Percentiles rank a stretch among this genome's conserved stretches.
Evolutionary conservation across 2,888 invertebrate species (phyloP).

Genomic region (Cephus sareptanus): DNA sequence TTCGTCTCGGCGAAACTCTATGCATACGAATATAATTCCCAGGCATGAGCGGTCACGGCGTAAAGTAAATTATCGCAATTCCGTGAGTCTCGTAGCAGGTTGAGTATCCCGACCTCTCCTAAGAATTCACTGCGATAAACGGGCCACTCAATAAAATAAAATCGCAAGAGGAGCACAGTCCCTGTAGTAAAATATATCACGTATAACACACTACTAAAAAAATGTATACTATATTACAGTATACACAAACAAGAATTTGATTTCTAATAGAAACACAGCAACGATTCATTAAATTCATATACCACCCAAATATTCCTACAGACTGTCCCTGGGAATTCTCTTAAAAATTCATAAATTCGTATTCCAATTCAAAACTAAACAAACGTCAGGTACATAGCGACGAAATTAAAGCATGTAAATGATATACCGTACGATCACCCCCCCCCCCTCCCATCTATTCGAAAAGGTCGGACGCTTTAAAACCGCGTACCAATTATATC

Average conservation of each 20-base stretch:
- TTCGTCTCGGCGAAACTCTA: conserved; percentile 1
- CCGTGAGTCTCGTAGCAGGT: not conserved
- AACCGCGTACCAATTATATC: not conserved
- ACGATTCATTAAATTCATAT: not conserved
- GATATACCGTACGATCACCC: not conserved
- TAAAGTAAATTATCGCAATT: not conserved
- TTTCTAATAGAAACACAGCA: not conserved
- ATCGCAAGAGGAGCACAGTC: not conserved
- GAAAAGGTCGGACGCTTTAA: not conserved
- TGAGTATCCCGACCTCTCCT: not conserved
- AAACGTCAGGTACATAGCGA: not conserved
- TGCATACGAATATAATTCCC: conserved; percentile 3
- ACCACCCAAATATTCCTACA: not conserved
- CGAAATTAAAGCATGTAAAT: not conserved
- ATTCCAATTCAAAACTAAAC: not conserved
- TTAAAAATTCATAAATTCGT: not conserved
- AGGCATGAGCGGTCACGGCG: not conserved
- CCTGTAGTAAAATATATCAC: not conserved
- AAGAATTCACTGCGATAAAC: not conserved
- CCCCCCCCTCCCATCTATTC: not conserved
- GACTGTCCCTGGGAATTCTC: not conserved
- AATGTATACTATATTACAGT: not conserved
- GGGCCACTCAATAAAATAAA: not conserved
- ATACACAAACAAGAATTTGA: not conserved
- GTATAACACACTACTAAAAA: not conserved